A percentile compares a stretch with the other conserved stretches of the same genome.
phyloP scores from a whole-genome alignment of 2,888 invertebrate species.

The Pristionchus maxplancki region DNA sequence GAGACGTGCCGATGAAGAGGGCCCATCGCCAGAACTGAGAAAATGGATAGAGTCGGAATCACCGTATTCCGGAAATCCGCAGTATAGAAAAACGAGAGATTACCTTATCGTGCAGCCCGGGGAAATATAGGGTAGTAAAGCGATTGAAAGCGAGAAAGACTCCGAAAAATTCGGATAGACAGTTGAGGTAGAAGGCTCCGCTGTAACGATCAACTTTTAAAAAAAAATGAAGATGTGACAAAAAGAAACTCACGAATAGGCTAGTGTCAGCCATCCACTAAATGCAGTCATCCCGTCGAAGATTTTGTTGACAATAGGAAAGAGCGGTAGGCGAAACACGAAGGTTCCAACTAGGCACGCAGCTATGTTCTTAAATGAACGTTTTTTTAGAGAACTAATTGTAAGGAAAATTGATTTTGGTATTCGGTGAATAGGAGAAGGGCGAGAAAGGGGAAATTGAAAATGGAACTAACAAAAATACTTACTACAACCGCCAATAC shows the following conservation, averaged over 20 bases:
- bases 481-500: neutral
- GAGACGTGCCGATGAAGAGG: neutral
- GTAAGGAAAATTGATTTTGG: too few relatives aligned
- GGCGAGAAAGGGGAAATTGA: too few relatives aligned
- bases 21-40: neutral
- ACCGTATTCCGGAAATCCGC: too few relatives aligned
- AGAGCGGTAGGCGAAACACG: neutral
- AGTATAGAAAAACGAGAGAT: too few relatives aligned
- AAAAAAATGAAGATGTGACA: neutral
- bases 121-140: neutral
- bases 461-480: too few relatives aligned
- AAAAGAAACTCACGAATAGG: neutral
- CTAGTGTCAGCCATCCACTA: neutral
- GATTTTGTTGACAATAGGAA: neutral
- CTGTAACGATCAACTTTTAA: neutral
- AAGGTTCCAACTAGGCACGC: neutral
- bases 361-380: neutral
- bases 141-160: neutral
- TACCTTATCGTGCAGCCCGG: neutral
- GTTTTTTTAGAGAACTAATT: too few relatives aligned
- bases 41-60: too few relatives aligned
- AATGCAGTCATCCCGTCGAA: neutral
- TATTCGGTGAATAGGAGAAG: too few relatives aligned
- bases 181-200: neutral
- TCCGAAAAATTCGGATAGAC: neutral